Evolutionary conservation across 2,113 vertebrate species (phyloP).

Genomic region (Paracyprichromis sp.): DNA sequence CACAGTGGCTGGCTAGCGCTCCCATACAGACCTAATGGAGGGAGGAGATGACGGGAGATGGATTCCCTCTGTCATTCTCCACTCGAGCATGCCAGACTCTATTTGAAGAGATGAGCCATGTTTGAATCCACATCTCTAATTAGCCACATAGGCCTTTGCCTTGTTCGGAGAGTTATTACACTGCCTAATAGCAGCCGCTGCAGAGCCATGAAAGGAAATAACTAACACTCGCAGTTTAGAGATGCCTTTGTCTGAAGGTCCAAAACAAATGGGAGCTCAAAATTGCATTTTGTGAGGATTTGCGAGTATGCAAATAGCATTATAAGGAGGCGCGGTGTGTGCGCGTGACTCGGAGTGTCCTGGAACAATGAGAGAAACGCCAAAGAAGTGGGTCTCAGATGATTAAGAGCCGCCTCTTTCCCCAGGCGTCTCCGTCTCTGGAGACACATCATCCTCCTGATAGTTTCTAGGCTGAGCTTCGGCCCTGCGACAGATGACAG

Average conservation of each 20-base stretch:
- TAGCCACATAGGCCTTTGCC: constrained; percentile 44
- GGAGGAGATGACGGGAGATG: constrained; percentile 35
- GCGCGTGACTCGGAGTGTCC: not conserved
- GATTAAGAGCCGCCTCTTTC: constrained; percentile 65
- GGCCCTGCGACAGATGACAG: constrained; percentile 55
- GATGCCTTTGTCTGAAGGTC: not conserved
- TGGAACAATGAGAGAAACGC: constrained; percentile 34
- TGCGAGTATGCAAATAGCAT: constrained; percentile 54
- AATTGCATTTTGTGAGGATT: constrained; percentile 37
- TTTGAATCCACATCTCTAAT: constrained; percentile 58
- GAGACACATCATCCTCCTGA: constrained; percentile 70
- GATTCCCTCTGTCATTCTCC: constrained; percentile 58
- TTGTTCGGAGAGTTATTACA: constrained; percentile 35
- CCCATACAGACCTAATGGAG: constrained; percentile 21
- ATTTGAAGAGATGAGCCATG: constrained; percentile 56
- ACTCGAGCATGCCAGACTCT: constrained; percentile 51
- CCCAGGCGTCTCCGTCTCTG: constrained; percentile 48
- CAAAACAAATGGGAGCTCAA: constrained; percentile 32
- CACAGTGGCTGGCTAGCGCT: constrained; percentile 27
- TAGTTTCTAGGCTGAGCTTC: constrained; percentile 54
- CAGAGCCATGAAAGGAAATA: constrained; percentile 20
- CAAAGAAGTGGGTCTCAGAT: constrained; percentile 64
- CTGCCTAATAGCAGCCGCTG: constrained; percentile 17
- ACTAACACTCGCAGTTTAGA: constrained; percentile 16
- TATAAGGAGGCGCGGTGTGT: not conserved